Base-by-base conservation (phyloP, 2,888 invertebrate genomes). In the Pandemis heparana region DNA sequence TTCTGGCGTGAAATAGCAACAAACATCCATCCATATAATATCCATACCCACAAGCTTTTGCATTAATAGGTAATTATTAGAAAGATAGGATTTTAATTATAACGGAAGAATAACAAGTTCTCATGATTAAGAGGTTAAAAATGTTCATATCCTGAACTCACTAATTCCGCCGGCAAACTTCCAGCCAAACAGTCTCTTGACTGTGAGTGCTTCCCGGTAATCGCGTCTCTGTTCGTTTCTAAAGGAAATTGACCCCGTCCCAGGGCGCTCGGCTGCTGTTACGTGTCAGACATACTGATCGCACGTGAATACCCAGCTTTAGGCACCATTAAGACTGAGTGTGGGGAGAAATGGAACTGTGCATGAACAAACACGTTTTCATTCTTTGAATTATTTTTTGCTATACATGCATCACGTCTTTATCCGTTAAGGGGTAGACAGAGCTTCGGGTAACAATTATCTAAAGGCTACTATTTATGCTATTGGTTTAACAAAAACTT, bases 221-320 rank as follows among this genome's bases (percentile, higher is more conserved):
- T 84, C 80, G 82, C 70, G 81, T 80, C 78, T 72, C 73, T 66
- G 72, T 75, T 75, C 79, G 77, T 77, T 77, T 80, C 79, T 70
- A 83, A 82, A 87, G 88, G 90, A 89, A 89, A 90, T 89, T 88
- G 89, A 89, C 85, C 89, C 79, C 79, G 82, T 84, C 79, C 81
- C 79, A 69, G 75, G 79, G 79, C 78, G 78, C 75, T 77, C 16
- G 23, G 23, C 43, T 76, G 77, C 78, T 78, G 75, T 75, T 79
- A 87, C 90, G 89, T 89, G 90, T 77, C 79, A 73, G 76, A 78
- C 83, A 83, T 88, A 77, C 79, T 78, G 82, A 89, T 83, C 79
- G 75, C 64, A 71, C 68, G 73, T 74, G 81, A 82, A 82, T 79
- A 75, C 80, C 79, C 71, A 9, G 69, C 69, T 53, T 70, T 65